Evolutionary conservation across 2,113 vertebrate genomes (phyloP), one percentile per base, ranked within the genome.

Genomic region (Chrysochloris asiatica): DNA sequence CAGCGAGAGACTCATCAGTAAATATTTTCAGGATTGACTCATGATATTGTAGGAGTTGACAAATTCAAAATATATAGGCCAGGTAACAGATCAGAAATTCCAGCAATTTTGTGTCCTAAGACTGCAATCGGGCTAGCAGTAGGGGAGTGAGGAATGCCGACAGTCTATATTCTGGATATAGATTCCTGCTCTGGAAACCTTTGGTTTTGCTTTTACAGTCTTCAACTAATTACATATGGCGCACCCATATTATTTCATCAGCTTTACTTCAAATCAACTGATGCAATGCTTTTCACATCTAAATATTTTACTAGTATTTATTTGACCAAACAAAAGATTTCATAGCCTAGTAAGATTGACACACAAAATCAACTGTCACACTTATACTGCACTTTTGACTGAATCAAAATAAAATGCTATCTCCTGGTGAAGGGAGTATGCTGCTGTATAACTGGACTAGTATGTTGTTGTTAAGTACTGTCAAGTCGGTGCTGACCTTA

Each of bases 371-470:
- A 69, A 38, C 16, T n/a, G 21, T 36, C 65, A 69, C 19, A 21
- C 28, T 36, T 13, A 3, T 7, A 8, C 43, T n/a, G 2, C 30
- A 47, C 5, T 75, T 71, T 47, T 75, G 26, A 26, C 24, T 33
- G 45, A 30, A 33, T 75, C 13, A 75, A 8, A 75, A 75, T 19
- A 48, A 48, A 75, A 3, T 33, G 14, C 59, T 30, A 16, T 38
- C 69, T n/a, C 63, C 19, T 3, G 2, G 24, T 2, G 6, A 30
- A 47, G 41, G 6, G 28, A 36, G 26, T 5, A 48, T 2, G 4
- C n/a, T 0, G 1, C 2, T 14, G 14, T 4, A 0, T 0, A 0
- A 6, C 12, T 30, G 24, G 50, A 2, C 61, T 11, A 45, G 24
- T 41, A 8, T 22, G 6, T 26, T 2, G n/a, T n/a, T n/a, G n/a